These are phyloP conservation scores for Erpobdella octoculata DNA, from an alignment of 2,888 invertebrate species.

Conservation along the genomic window DNA sequence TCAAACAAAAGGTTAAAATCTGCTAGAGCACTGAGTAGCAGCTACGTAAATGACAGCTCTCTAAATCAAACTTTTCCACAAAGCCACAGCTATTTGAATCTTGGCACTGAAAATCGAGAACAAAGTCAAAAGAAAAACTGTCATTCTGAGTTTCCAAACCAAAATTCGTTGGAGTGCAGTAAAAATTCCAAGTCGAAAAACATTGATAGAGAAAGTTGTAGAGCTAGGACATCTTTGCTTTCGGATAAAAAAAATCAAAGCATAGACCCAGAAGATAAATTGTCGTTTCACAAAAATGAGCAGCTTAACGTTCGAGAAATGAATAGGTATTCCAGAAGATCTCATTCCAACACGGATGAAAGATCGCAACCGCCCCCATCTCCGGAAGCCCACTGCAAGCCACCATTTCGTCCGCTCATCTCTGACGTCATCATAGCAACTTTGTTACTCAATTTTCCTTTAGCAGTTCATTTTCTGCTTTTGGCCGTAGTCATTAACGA, in stretches of 20 bases:
- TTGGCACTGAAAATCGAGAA: neutral
- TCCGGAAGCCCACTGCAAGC: neutral
- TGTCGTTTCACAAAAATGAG: too few relatives aligned
- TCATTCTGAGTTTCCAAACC: neutral
- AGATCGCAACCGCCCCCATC: neutral
- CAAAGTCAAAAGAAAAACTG: neutral
- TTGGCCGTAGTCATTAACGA: neutral
- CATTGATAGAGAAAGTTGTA: too few relatives aligned
- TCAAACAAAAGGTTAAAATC: neutral
- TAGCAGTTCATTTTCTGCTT: neutral
- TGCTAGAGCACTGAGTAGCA: neutral
- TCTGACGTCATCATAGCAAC: neutral
- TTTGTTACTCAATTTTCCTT: slow-evolving; percentile 1
- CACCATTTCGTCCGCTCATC: neutral
- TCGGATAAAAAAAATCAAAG: too few relatives aligned
- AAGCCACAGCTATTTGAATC: neutral
- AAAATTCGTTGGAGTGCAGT: neutral
- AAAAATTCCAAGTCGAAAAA: neutral
- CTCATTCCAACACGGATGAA: neutral
- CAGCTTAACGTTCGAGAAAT: neutral
- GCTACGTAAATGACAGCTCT: too few relatives aligned
- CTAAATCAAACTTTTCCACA: neutral
- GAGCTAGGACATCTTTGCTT: too few relatives aligned
- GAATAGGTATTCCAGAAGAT: neutral
- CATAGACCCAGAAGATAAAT: too few relatives aligned